These are phyloP conservation scores for Mesorhabditis spiculigera DNA, from an alignment of 2,888 invertebrate species.

Conservation along the genomic window DNA sequence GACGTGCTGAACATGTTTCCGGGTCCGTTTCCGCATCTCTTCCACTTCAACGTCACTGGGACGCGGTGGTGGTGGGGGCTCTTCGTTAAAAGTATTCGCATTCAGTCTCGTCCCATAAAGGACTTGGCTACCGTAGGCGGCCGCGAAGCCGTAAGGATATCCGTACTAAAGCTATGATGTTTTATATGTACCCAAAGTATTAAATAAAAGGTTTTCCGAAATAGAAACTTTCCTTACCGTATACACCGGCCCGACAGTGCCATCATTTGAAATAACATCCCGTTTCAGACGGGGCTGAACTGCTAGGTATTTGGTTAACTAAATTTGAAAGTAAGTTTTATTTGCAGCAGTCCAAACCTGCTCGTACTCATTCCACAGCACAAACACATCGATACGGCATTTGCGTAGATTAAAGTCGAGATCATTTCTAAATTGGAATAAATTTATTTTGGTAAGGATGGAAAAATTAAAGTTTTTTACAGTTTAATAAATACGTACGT, in stretches of 20 bases:
- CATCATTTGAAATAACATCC: neutral
- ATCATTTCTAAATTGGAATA: neutral
- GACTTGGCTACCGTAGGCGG: neutral
- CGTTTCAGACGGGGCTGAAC: neutral
- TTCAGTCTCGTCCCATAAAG: neutral
- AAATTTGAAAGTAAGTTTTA: neutral
- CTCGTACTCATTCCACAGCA: conserved; percentile 4
- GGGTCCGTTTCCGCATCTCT: neutral
- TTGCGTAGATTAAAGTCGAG: neutral
- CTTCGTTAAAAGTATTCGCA: neutral
- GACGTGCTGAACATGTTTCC: too few relatives aligned
- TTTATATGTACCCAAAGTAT: too few relatives aligned
- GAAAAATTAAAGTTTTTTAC: too few relatives aligned
- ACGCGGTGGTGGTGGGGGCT: neutral
- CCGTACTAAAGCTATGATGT: too few relatives aligned
- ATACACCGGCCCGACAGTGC: neutral
- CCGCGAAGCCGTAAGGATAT: neutral
- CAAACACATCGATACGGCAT: neutral
- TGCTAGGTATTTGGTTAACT: neutral
- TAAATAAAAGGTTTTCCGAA: too few relatives aligned
- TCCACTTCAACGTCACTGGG: neutral
- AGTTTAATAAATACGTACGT: too few relatives aligned
- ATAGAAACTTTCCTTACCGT: too few relatives aligned
- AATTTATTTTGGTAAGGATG: too few relatives aligned
- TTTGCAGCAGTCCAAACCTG: neutral